Conservation (phyloP, 2,113 vertebrate species). For the Puma concolor region DNA sequence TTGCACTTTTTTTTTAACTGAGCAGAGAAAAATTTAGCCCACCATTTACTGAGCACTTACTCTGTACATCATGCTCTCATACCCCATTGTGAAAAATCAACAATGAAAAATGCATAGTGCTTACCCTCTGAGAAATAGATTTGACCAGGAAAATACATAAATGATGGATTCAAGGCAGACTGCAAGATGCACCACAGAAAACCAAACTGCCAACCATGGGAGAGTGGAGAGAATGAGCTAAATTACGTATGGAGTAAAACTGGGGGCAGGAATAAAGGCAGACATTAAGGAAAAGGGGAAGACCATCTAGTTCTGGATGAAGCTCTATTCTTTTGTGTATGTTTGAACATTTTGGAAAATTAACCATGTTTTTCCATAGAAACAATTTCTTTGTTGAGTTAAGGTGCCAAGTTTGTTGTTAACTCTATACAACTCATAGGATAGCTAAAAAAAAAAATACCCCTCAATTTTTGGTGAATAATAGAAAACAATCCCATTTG, state of each 20-base stretch:
- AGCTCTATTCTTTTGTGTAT: background rate
- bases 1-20: background rate
- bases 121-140: background rate
- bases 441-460: background rate
- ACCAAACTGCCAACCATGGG: background rate
- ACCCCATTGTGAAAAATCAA: background rate
- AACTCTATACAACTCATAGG: background rate
- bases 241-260: background rate
- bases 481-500: conserved; percentile 21
- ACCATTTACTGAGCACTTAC: background rate
- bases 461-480: background rate
- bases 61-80: background rate
- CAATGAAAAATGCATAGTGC: background rate
- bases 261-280: background rate
- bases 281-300: background rate
- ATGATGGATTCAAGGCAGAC: conserved; percentile 20
- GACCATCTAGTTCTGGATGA: background rate
- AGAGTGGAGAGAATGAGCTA: conserved; percentile 23
- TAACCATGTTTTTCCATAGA: conserved; percentile 1
- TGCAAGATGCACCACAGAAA: background rate
- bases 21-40: background rate
- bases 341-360: conserved; percentile 7
- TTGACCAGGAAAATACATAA: background rate
- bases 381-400: background rate
- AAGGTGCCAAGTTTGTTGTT: conserved; percentile 24